Evolutionary conservation across 2,797 vertebrate genomes (phyloP).

Genomic region (Danio tinwini): DNA sequence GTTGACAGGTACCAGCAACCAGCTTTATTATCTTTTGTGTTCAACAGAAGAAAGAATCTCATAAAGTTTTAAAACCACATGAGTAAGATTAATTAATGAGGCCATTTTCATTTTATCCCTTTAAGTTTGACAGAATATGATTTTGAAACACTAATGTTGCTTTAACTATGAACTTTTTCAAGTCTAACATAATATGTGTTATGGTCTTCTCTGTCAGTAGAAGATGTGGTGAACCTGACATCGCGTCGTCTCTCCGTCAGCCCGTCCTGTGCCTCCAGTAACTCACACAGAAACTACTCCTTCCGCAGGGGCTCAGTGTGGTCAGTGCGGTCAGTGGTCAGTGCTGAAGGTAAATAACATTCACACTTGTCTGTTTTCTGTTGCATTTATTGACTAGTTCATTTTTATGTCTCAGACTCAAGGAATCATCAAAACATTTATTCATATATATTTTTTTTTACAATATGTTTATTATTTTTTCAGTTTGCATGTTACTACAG

Average conservation of each 20-base stretch:
- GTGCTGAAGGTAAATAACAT: conserved; percentile 86
- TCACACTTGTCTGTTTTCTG: neutral
- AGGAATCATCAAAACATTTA: neutral
- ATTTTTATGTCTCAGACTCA: neutral
- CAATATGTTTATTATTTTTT: too few relatives aligned
- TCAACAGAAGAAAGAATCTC: too few relatives aligned
- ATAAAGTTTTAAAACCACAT: too few relatives aligned
- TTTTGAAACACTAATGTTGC: neutral
- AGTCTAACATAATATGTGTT: neutral
- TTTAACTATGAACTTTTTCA: neutral
- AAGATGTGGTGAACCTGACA: conserved; percentile 97
- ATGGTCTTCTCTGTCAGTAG: conserved; percentile 86
- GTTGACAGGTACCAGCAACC: too few relatives aligned
- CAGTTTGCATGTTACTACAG: too few relatives aligned
- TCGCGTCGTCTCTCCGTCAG: conserved; percentile 97
- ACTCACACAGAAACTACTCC: conserved; percentile 97
- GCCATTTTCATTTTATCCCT: too few relatives aligned
- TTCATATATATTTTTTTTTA: too few relatives aligned
- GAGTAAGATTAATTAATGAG: too few relatives aligned
- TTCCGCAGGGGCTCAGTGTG: conserved; percentile 96
- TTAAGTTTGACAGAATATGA: neutral
- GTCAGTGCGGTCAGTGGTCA: conserved; percentile 94
- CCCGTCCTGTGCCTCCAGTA: conserved; percentile 96
- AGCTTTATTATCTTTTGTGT: too few relatives aligned
- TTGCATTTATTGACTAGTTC: neutral